Conservation (phyloP, 2,797 vertebrate genomes). For the Botia kubotai region DNA sequence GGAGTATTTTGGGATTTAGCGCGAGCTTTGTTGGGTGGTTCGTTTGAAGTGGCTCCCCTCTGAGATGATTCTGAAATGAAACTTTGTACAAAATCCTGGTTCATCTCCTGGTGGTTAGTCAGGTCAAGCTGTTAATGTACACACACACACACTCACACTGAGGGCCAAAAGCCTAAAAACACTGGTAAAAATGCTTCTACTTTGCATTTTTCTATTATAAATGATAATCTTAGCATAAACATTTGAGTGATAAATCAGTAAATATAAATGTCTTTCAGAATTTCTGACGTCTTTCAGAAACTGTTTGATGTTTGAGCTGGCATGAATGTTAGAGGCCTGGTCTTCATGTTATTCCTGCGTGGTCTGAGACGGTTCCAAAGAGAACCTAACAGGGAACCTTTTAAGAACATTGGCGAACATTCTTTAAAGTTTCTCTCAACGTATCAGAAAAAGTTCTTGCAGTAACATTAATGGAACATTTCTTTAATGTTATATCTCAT, state of each 20-base stretch:
- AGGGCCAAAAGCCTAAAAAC: background rate
- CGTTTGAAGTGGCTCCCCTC: conserved; percentile 34
- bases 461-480: background rate
- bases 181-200: background rate
- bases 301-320: too few species aligned
- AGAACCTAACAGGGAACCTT: too few species aligned
- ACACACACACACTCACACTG: background rate
- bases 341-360: too few species aligned
- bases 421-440: too few species aligned
- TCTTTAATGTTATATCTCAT: background rate
- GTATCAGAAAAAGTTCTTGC: too few species aligned
- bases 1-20: conserved; percentile 31
- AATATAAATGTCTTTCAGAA: too few species aligned
- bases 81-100: conserved; percentile 9
- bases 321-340: too few species aligned
- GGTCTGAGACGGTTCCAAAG: too few species aligned
- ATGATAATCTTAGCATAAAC: background rate
- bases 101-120: conserved; percentile 23
- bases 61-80: background rate
- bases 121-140: background rate
- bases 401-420: too few species aligned
- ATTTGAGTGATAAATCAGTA: background rate
- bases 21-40: conserved; percentile 6
- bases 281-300: too few species aligned
- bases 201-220: background rate